These are phyloP conservation scores for Sterna hirundo DNA, from an alignment of 2,113 vertebrate genomes.

Conservation along the genomic window DNA sequence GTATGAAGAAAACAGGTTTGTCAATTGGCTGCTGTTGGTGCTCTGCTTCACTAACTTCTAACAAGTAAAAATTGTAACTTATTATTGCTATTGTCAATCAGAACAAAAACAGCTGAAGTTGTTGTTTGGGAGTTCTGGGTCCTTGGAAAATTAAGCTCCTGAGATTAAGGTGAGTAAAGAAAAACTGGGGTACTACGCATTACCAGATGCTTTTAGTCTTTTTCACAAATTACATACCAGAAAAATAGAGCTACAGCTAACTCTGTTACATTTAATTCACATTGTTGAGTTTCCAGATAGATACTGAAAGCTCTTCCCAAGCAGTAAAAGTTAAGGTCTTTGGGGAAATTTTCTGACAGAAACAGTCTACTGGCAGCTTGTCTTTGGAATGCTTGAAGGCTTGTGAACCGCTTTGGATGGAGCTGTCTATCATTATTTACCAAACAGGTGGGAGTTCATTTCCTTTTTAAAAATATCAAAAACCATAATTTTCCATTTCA, in stretches of 20 bases:
- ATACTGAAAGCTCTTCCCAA: background rate
- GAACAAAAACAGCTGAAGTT: background rate
- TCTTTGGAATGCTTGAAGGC: background rate
- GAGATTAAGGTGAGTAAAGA: background rate
- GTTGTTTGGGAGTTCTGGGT: background rate
- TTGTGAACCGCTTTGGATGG: background rate
- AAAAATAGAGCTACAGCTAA: background rate
- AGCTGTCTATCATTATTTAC: background rate
- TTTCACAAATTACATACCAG: background rate
- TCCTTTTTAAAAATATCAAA: background rate
- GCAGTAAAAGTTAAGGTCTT: background rate
- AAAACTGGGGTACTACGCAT: background rate
- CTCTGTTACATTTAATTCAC: background rate
- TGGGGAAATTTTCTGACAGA: background rate
- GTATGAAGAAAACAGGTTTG: background rate
- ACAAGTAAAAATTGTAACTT: background rate
- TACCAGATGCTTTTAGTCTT: background rate
- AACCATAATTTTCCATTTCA: background rate
- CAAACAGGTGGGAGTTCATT: background rate
- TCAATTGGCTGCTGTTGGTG: background rate
- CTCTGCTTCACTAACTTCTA: background rate
- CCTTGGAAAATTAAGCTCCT: background rate
- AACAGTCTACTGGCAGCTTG: background rate
- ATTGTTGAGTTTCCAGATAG: background rate
- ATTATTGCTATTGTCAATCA: background rate